Percentiles rank a stretch among this genome's conserved stretches.
phyloP scores from a whole-genome alignment of 2,113 vertebrate species.

The Callorhinus ursinus region DNA sequence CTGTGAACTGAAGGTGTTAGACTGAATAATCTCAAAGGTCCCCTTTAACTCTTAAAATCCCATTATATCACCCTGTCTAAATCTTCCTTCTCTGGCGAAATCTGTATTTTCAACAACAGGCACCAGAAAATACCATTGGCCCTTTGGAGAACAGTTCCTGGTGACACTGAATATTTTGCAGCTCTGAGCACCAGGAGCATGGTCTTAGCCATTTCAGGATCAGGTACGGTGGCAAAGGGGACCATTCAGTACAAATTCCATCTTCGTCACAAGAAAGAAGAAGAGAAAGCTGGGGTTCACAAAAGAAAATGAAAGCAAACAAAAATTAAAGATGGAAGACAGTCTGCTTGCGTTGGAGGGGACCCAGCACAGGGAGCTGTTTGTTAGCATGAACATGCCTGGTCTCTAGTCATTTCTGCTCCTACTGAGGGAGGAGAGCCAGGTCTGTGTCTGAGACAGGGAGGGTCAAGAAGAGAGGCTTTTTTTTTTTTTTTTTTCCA shows the following conservation, averaged over 20 bases:
- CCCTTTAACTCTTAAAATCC: constrained; percentile 7
- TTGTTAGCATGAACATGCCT: neutral
- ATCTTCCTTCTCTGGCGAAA: neutral
- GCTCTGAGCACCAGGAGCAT: neutral
- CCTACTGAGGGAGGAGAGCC: neutral
- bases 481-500: neutral
- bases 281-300: neutral
- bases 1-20: neutral
- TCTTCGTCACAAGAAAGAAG: neutral
- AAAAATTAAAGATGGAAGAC: neutral
- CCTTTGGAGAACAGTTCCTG: neutral
- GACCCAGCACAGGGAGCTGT: neutral
- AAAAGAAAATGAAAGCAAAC: neutral
- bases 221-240: neutral
- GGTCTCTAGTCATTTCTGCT: neutral
- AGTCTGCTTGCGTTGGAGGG: neutral
- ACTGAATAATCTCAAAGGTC: neutral
- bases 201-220: neutral
- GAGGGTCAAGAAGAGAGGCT: neutral
- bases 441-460: neutral
- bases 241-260: neutral
- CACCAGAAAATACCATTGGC: neutral
- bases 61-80: neutral
- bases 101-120: neutral
- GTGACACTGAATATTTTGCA: neutral